Evolutionary conservation across 2,888 invertebrate genomes (phyloP).

Genomic region (Blomia tropicalis): DNA sequence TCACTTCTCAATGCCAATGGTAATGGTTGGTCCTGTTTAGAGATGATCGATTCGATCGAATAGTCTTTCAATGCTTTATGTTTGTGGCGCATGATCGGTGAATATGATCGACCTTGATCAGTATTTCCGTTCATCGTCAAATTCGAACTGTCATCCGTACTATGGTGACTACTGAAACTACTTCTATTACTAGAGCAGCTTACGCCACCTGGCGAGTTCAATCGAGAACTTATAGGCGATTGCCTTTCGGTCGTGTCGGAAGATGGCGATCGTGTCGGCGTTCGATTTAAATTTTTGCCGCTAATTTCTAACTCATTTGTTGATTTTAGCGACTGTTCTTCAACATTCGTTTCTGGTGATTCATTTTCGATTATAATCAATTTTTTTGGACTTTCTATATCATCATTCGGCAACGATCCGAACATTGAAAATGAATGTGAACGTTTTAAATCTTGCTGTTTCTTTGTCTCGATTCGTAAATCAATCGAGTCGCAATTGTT

Average conservation of each 20-base stretch:
- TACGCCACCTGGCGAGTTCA: background rate
- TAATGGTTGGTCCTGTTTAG: background rate
- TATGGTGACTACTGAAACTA: background rate
- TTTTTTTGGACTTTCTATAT: background rate
- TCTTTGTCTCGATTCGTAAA: conserved; percentile 14
- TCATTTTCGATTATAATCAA: background rate
- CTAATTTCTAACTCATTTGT: background rate
- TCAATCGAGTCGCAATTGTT: conserved; percentile 6
- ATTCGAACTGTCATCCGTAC: background rate
- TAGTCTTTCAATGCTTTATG: background rate
- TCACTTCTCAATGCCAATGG: no score
- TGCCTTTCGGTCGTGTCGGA: background rate
- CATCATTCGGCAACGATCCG: background rate
- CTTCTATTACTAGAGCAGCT: background rate
- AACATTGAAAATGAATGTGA: background rate
- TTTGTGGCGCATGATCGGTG: conserved; percentile 5
- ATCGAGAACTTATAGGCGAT: background rate
- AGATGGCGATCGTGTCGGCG: conserved; percentile 2
- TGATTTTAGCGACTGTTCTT: background rate
- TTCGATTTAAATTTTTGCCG: background rate
- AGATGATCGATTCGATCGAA: background rate
- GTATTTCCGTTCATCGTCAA: background rate
- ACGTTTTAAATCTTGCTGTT: background rate
- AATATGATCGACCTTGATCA: background rate
- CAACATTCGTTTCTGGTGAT: background rate